phyloP scores from a whole-genome alignment of 37 sponge, comb jelly and placozoan genomes.

The Cliona cf. orientalis region DNA sequence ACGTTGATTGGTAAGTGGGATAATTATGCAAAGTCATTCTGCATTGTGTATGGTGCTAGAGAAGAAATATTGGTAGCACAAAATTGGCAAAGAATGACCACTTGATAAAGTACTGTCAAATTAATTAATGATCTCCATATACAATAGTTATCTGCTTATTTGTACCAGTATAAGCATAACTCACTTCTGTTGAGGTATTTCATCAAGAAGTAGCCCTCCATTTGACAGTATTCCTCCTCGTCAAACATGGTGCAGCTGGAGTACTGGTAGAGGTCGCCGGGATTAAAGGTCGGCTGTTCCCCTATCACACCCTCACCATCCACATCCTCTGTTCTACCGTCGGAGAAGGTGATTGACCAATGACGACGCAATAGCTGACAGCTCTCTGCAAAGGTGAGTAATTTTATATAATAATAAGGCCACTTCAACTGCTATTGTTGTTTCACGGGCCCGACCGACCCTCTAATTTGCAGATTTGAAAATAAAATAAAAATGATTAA shows the following conservation, averaged over 20 bases:
- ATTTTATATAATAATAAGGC: not conserved
- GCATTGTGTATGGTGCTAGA: not conserved
- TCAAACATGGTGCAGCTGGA: slow-evolving; percentile 42
- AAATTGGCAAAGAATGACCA: not conserved
- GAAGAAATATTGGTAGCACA: not conserved
- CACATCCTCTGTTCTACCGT: slow-evolving; percentile 22
- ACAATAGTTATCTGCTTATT: not conserved
- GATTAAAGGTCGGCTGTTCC: slow-evolving; percentile 36
- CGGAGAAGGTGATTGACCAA: slow-evolving; percentile 33
- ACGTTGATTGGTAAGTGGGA: not conserved
- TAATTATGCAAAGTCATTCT: not conserved
- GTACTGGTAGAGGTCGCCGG: slow-evolving; percentile 44
- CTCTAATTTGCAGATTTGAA: no score
- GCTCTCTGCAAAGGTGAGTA: not conserved
- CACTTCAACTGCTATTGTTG: no score
- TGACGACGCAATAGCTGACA: slow-evolving; percentile 37
- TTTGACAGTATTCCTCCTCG: slow-evolving; percentile 21
- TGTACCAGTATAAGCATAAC: not conserved
- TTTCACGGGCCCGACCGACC: no score
- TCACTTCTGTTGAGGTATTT: slow-evolving; percentile 2
- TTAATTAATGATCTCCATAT: not conserved
- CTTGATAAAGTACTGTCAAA: not conserved
- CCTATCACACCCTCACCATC: slow-evolving; percentile 63
- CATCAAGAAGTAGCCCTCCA: slow-evolving; percentile 56
- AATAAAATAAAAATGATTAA: not conserved